Evolutionary conservation across 2,113 vertebrate species (phyloP), one percentile per base, ranked within the genome.

Genomic region (Balaeniceps rex): DNA sequence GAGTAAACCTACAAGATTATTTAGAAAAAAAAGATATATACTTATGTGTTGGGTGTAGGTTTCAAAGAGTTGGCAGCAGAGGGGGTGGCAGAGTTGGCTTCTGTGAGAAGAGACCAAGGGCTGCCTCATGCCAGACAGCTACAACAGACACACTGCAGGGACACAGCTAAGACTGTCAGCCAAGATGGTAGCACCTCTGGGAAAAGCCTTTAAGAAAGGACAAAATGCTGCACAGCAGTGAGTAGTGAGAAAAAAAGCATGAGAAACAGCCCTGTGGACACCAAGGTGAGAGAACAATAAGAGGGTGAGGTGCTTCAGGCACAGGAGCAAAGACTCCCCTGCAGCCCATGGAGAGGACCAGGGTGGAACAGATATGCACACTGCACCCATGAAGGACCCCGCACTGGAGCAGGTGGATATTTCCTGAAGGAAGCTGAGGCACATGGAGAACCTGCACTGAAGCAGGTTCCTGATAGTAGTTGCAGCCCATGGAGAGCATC

Each of bases 371-470:
- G 24, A 17, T 46, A 36, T 10, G 25, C 12, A 26, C 1, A 4
- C 17, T 33, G 38, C 58, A 75, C 15, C 23, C 0, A 2, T 60
- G 72, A 57, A 76, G 21, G 19, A 25, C 33, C 17, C 31, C 4
- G 2, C 46, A 36, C 19, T 42, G 28, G 26, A 60, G 22, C 16
- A 49, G 4, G 19, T 42, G 19, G 19, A 13, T 64, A 47, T 38
- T 38, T 70, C 49, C 29, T 64, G 66, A 55, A 71, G 42, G 24
- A 55, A 55, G 49, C 6, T 52, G 55, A 70, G 18, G 14, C 26
- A 52, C 1, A 0, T 24, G 15, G 29, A 71, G 28, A 64, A 34
- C 8, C 15, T 1, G 1, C 2, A 8, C 33, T 80, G 46, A 54
- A 79, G 19, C 11, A 29, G 12, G 10, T 14, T 72, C 31, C 12